Base-by-base conservation (phyloP, 2,888 invertebrate species). In the Meghimatium bilineatum region DNA sequence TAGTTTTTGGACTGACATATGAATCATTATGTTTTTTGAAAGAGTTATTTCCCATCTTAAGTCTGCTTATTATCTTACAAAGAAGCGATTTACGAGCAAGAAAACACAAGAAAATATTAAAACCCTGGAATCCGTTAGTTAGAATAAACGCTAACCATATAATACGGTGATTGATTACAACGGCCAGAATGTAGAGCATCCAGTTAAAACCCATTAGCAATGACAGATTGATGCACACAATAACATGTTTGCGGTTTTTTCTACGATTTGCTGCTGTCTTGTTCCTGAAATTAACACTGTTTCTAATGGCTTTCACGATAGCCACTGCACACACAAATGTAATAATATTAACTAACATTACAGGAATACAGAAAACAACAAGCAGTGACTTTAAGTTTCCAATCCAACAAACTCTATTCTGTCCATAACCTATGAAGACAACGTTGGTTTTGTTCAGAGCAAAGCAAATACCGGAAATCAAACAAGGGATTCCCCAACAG, bases 141-240 rank as follows among this genome's bases (percentile, higher is more conserved):
- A 81, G 56, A 80, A 86, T 81, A 69, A 86, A 32, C 60, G 85
- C 69, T 69, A 83, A 71, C 87, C 87, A 81, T 34, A 87, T 20
- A 71, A 80, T 3, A 20, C 82, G 10, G 29, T 69, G n/a, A 83
- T 88, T 52, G 34, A 83, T 60, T 67, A 79, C 44, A 76, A 86
- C 60, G 72, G 88, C 85, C 77, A 85, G 26, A 36, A 86, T 74
- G 69, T 80, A 80, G 38, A 86, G 71, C 23, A 81, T 29, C 86
- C 86, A 86, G 29, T 66, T 80, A 14, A 82, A 44, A 20, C 86
- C 86, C 86, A 86, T 85, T 36, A 86, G 56, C 17, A 86, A 29
- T 10, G 83, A 74, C 52, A 86, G 44, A 52, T 76, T 75, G 66
- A 84, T 36, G 36, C 82, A 86, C 34, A 81, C 34, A 23, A 77